Conservation (phyloP, 1,140 invertebrate genomes). For the Aphelenchoides avenae region DNA sequence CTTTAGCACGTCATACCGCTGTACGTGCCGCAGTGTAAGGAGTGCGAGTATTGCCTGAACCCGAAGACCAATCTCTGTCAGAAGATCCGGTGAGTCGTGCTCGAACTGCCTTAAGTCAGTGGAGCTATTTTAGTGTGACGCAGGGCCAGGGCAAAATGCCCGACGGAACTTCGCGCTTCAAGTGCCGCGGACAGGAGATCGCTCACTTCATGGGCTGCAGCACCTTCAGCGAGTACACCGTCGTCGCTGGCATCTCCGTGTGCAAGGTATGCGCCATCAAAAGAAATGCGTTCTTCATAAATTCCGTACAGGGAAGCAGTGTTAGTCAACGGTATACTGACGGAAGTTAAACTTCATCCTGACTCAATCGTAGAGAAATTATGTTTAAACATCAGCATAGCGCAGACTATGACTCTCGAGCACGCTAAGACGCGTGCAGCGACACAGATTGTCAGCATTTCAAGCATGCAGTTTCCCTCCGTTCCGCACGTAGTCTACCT, state of each 20-base stretch:
- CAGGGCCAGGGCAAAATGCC: slow-evolving; percentile 75
- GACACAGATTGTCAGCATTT: too few relatives aligned
- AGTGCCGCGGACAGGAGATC: slow-evolving; percentile 80
- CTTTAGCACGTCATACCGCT: slow-evolving; percentile 80
- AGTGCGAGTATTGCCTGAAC: slow-evolving; percentile 92
- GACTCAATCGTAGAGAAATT: too few relatives aligned
- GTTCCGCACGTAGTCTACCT: too few relatives aligned
- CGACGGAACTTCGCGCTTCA: slow-evolving; percentile 80
- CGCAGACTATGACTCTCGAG: too few relatives aligned
- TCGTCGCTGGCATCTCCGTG: slow-evolving; percentile 88
- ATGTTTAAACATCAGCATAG: too few relatives aligned
- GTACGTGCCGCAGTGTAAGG: slow-evolving; percentile 90
- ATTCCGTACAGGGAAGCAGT: too few relatives aligned
- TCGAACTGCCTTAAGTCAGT: neutral
- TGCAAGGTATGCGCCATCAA: slow-evolving; percentile 66
- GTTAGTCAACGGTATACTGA: too few relatives aligned
- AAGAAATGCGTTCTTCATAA: neutral
- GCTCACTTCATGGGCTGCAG: slow-evolving; percentile 98
- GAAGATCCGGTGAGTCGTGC: slow-evolving; percentile 70
- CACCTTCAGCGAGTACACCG: slow-evolving; percentile 94
- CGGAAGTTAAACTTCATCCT: too few relatives aligned
- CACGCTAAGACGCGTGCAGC: too few relatives aligned
- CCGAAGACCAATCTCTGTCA: slow-evolving; percentile 93
- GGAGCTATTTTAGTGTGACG: slow-evolving; percentile 56
- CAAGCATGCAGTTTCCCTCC: too few relatives aligned